Evolutionary conservation across 1,140 invertebrate species (phyloP), one percentile per base, ranked within the genome.

Genomic region (Lepidotrigona ventralis): DNA sequence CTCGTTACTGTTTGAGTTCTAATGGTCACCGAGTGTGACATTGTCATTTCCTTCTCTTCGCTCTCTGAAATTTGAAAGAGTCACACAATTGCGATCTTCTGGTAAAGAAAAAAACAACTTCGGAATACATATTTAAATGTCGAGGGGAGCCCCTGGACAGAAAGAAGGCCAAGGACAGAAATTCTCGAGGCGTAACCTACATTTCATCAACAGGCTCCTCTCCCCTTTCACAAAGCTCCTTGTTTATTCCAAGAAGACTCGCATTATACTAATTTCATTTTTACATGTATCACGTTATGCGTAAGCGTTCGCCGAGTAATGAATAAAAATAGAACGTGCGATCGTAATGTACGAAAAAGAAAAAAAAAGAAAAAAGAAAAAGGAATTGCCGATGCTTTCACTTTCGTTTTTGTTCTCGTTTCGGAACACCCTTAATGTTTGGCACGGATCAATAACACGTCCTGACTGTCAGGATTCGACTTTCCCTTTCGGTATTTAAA

Each of bases 1-100:
- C 95, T 96, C 23, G 97, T 97, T n/a, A 97, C 97, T 8, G 95
- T 95, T 39, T 97, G 97, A 83, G 97, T 95, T 23, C 97, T 97
- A 64, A 98, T 97, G 60, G 97, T 98, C 86, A 98, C 97, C 60
- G 96, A 95, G 93, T 98, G 97, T 84, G 97, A 97, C 97, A 98
- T 98, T 53, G 76, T 83, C 39, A 46, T 21, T 54, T 54, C 39
- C 54, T 66, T 79, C 26, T 69, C 26, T 69, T 77, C 75, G n/a
- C 33, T 71, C 51, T 73, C 87, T 88, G 79, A 58, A 88, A 87
- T 19, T 19, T 21, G 0, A 85, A 83, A 63, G 54, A n/a, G 58
- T 54, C 63, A 39, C 56, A 87, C 46, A 21, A 23, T 23, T 0
- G 17, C 17, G 21, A 23, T 1, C 66, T 21, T 68, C 51, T 56